A percentile compares a stretch with the other conserved stretches of the same genome.
Evolutionary conservation across 2,113 vertebrate genomes (phyloP).

Genomic region (Gallinago undulata): DNA sequence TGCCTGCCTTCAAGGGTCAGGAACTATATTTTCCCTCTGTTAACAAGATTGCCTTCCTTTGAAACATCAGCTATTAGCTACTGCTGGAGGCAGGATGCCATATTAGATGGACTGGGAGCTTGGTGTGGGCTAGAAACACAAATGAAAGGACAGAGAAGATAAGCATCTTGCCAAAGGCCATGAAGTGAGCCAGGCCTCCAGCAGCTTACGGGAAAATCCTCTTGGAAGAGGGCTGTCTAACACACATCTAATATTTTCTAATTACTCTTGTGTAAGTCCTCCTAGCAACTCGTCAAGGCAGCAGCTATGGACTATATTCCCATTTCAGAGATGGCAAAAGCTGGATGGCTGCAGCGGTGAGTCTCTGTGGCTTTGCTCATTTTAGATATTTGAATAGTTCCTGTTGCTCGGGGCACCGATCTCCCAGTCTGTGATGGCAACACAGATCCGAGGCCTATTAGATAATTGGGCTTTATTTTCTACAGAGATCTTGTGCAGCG

Average conservation of each 20-base stretch:
- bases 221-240: neutral
- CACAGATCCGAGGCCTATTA: neutral
- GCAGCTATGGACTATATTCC: neutral
- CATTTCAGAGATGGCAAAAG: neutral
- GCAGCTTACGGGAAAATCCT: neutral
- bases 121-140: neutral
- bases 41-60: constrained; percentile 49
- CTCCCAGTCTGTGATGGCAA: neutral
- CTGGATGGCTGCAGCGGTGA: neutral
- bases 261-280: neutral
- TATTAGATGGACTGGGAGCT: neutral
- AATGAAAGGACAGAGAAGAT: neutral
- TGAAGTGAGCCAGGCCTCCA: neutral
- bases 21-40: constrained; percentile 45
- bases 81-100: neutral
- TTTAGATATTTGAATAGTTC: neutral
- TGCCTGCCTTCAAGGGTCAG: constrained; percentile 53
- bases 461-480: neutral
- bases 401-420: neutral
- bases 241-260: neutral
- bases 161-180: neutral
- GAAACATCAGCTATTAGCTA: constrained; percentile 9
- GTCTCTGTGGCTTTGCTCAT: neutral
- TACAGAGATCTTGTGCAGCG: neutral
- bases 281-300: neutral